phyloP scores from a whole-genome alignment of 2,888 invertebrate genomes.

The Linnaemya tessellans region DNA sequence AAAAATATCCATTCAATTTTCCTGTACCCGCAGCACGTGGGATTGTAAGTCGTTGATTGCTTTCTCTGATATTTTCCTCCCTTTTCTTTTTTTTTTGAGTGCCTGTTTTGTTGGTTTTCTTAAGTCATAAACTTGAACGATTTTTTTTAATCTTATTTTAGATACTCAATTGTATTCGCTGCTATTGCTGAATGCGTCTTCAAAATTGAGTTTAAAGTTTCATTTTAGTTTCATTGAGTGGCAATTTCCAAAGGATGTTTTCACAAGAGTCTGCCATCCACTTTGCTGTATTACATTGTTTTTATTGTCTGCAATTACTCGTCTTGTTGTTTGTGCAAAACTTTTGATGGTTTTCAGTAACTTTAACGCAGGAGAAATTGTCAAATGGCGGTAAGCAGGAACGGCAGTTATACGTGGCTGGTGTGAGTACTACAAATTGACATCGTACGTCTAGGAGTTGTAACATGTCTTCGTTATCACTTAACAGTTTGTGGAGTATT shows the following conservation, averaged over 20 bases:
- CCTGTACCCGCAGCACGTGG: too few species aligned
- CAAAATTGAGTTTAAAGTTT: constrained; percentile 50
- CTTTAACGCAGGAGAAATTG: neutral
- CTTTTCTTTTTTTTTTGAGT: neutral
- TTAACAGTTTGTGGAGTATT: too few species aligned
- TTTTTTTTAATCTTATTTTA: neutral
- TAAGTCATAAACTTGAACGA: constrained; percentile 6
- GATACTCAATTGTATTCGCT: neutral
- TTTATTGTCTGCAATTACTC: neutral
- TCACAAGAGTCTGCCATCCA: neutral
- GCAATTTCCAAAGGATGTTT: constrained; percentile 1
- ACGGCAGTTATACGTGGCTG: neutral
- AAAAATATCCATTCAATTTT: too few species aligned
- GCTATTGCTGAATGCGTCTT: constrained; percentile 7
- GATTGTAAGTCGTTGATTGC: neutral
- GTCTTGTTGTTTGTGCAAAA: constrained; percentile 40
- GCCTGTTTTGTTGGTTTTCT: neutral
- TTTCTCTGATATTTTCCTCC: neutral
- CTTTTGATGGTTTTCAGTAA: constrained; percentile 44
- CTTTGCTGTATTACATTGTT: constrained; percentile 5
- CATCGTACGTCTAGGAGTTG: too few species aligned
- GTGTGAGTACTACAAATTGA: neutral
- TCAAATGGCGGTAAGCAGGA: neutral
- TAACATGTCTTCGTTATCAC: too few species aligned
- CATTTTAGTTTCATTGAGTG: constrained; percentile 42